Conservation (phyloP, 1,140 invertebrate genomes). For the Trichonephila clavipes region DNA sequence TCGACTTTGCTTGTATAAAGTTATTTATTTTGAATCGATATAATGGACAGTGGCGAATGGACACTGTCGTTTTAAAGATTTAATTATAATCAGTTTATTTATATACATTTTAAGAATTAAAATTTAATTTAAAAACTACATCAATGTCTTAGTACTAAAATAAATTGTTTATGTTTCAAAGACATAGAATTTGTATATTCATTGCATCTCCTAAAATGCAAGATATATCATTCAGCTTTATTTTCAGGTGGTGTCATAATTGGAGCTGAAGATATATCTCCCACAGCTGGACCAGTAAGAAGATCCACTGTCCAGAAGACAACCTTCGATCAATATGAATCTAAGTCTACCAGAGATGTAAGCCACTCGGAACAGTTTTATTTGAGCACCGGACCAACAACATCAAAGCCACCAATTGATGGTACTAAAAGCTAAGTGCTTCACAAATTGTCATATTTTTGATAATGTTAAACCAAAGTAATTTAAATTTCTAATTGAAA, state of each 20-base stretch:
- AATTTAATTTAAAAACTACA: too few species aligned
- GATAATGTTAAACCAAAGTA: too few species aligned
- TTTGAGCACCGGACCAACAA: slow-evolving; percentile 77
- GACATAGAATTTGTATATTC: not conserved
- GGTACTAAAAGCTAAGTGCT: not conserved
- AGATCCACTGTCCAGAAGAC: slow-evolving; percentile 78
- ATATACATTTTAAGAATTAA: too few species aligned
- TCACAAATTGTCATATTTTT: too few species aligned
- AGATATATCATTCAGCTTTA: not conserved
- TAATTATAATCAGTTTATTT: too few species aligned
- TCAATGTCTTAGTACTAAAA: too few species aligned
- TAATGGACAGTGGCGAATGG: too few species aligned
- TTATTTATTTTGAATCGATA: too few species aligned
- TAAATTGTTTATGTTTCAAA: too few species aligned
- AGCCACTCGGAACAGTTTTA: slow-evolving; percentile 77
- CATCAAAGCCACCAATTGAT: slow-evolving; percentile 74
- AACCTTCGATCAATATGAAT: slow-evolving; percentile 77
- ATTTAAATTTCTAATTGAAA: too few species aligned
- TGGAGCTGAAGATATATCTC: slow-evolving; percentile 66
- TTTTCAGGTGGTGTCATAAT: slow-evolving; percentile 58
- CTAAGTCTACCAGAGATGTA: slow-evolving; percentile 78
- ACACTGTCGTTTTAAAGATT: too few species aligned
- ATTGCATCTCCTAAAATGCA: not conserved
- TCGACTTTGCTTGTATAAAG: too few species aligned
- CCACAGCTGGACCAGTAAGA: slow-evolving; percentile 78